These are phyloP conservation scores for Drosophila recens DNA, from an alignment of 2,888 invertebrate genomes.

Conservation along the genomic window DNA sequence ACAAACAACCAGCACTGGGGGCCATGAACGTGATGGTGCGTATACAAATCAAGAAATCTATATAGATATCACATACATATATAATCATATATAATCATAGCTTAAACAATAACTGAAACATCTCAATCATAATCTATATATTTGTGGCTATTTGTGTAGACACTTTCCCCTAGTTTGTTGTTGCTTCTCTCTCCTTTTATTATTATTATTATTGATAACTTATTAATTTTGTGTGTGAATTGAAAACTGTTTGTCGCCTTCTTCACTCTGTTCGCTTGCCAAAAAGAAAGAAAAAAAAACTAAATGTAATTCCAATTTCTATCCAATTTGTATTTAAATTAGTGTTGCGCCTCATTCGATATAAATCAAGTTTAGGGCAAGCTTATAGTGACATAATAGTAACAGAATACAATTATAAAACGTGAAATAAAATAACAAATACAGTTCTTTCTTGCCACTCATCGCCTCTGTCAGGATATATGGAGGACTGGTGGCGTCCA, in stretches of 20 bases:
- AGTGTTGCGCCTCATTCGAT: conserved; percentile 39
- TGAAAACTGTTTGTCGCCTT: conserved; percentile 27
- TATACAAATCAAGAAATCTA: conserved; percentile 65
- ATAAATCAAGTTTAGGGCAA: conserved; percentile 34
- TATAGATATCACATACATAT: neutral
- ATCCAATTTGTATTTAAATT: conserved; percentile 4
- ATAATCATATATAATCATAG: conserved; percentile 1
- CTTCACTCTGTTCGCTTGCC: conserved; percentile 31
- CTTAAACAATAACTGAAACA: conserved; percentile 9
- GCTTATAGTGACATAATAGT: neutral
- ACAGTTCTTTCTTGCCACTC: conserved; percentile 90
- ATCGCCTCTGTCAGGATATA: conserved; percentile 98
- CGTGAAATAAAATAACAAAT: conserved; percentile 86
- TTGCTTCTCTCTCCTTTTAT: conserved; percentile 39
- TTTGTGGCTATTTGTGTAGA: conserved; percentile 49
- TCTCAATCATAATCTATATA: conserved; percentile 3
- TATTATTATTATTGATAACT: conserved; percentile 3
- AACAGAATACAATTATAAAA: conserved; percentile 38
- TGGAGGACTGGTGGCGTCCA: conserved; percentile 99
- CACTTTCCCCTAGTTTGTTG: conserved; percentile 72
- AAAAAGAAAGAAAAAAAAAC: neutral
- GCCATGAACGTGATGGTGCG: conserved; percentile 95
- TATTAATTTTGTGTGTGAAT: conserved; percentile 34
- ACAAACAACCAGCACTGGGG: conserved; percentile 93
- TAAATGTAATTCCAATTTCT: neutral